Evolutionary conservation across 2,888 invertebrate genomes (phyloP).

Genomic region (Plebejus argus): DNA sequence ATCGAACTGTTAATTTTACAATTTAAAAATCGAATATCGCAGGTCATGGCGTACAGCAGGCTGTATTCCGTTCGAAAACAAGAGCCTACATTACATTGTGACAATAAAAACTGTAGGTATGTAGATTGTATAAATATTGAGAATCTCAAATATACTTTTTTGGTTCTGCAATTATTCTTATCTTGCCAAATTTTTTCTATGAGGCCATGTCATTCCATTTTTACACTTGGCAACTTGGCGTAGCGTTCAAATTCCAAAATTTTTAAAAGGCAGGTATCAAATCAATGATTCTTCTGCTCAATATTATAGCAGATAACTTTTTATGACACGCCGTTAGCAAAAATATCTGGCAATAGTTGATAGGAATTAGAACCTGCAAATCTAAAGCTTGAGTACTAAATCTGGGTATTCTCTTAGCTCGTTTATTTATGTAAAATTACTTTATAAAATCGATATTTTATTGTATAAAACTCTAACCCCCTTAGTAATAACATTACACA

Average conservation of each 20-base stretch:
- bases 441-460: not conserved
- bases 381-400: not conserved
- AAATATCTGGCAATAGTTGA: not conserved
- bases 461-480: not conserved
- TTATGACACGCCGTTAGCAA: not conserved
- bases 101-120: constrained; percentile 25
- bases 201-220: not conserved
- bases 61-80: constrained; percentile 8
- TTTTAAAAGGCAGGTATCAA: too few relatives aligned
- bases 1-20: not conserved
- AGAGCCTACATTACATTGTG: constrained; percentile 18
- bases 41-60: constrained; percentile 21
- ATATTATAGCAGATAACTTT: not conserved
- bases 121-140: not conserved
- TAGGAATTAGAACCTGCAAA: not conserved
- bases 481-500: not conserved
- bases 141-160: constrained; percentile 18
- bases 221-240: not conserved
- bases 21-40: not conserved
- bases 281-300: not conserved
- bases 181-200: not conserved
- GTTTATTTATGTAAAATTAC: not conserved
- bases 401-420: not conserved
- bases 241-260: not conserved
- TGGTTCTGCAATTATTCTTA: not conserved